A percentile compares a stretch with the other conserved stretches of the same genome.
These are phyloP conservation scores for Drosophila ohnishii DNA, from an alignment of 1,140 invertebrate species.

Conservation along the genomic window DNA sequence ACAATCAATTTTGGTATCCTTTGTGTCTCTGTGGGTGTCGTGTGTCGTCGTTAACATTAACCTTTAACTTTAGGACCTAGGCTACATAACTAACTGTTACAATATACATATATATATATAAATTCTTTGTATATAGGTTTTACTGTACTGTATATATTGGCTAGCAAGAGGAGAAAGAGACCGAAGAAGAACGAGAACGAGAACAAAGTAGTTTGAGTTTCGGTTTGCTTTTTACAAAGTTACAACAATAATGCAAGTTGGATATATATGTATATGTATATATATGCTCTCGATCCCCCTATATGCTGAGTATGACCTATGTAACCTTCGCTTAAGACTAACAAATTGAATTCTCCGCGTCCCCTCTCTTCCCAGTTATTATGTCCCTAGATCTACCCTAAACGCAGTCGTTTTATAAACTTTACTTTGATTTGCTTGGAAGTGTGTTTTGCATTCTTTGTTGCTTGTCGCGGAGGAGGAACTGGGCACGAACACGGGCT, in stretches of 20 bases:
- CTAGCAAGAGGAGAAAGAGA: slow-evolving; percentile 61
- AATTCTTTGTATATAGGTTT: slow-evolving; percentile 64
- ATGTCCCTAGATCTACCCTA: slow-evolving; percentile 37
- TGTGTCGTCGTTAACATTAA: slow-evolving; percentile 29
- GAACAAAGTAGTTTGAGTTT: slow-evolving; percentile 22
- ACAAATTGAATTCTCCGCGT: slow-evolving; percentile 47
- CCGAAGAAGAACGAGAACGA: slow-evolving; percentile 19
- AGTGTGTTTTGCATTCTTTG: slow-evolving; percentile 44
- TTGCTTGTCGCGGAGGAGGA: slow-evolving; percentile 6
- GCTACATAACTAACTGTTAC: slow-evolving; percentile 33
- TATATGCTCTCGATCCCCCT: slow-evolving; percentile 11
- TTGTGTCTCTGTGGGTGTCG: slow-evolving; percentile 51
- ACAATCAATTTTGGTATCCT: slow-evolving; percentile 71
- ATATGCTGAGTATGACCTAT: slow-evolving; percentile 38
- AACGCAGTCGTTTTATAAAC: slow-evolving; percentile 73
- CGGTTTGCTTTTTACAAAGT: slow-evolving; percentile 16
- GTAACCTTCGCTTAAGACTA: slow-evolving; percentile 51
- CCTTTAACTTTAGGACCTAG: slow-evolving; percentile 23
- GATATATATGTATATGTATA: not conserved
- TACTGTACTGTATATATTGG: slow-evolving; percentile 44
- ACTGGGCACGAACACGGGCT: not conserved
- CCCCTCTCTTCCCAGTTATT: slow-evolving; percentile 15
- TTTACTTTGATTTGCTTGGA: slow-evolving; percentile 62
- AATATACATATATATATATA: slow-evolving; percentile 51
- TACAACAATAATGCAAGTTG: slow-evolving; percentile 38